A percentile compares a stretch with the other conserved stretches of the same genome.
Conservation (phyloP, 2,113 vertebrate species). For the Mobula hypostoma region DNA sequence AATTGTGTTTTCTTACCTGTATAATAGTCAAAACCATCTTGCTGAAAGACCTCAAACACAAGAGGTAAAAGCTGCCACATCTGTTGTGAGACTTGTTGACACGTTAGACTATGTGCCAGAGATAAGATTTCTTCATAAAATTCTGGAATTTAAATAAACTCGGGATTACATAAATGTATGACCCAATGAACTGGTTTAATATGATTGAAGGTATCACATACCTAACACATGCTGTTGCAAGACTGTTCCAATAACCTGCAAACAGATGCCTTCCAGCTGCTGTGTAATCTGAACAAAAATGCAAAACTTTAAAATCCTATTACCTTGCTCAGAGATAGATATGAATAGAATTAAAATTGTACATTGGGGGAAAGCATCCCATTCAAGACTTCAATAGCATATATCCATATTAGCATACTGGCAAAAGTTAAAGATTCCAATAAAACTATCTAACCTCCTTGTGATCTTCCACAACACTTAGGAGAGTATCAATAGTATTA, state of each 20-base stretch:
- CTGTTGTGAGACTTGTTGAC: slow-evolving; percentile 93
- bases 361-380: background rate
- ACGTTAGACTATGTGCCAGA: slow-evolving; percentile 93
- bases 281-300: slow-evolving; percentile 78
- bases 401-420: background rate
- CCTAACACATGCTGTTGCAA: slow-evolving; percentile 96
- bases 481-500: slow-evolving; percentile 95
- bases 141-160: slow-evolving; percentile 58
- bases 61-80: slow-evolving; percentile 98
- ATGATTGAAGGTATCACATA: slow-evolving; percentile 47
- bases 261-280: slow-evolving; percentile 96
- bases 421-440: background rate
- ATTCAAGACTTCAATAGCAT: background rate
- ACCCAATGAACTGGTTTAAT: background rate
- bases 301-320: slow-evolving; percentile 4
- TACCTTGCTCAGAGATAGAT: background rate
- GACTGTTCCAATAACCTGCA: slow-evolving; percentile 95
- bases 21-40: slow-evolving; percentile 96
- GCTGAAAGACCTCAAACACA: slow-evolving; percentile 96
- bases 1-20: slow-evolving; percentile 55
- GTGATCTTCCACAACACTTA: slow-evolving; percentile 97
- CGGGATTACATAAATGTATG: background rate
- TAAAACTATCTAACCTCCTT: slow-evolving; percentile 75
- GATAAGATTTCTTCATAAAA: slow-evolving; percentile 98
- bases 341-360: background rate